phyloP scores from a whole-genome alignment of 2,888 invertebrate genomes.

The Erebia ligea region DNA sequence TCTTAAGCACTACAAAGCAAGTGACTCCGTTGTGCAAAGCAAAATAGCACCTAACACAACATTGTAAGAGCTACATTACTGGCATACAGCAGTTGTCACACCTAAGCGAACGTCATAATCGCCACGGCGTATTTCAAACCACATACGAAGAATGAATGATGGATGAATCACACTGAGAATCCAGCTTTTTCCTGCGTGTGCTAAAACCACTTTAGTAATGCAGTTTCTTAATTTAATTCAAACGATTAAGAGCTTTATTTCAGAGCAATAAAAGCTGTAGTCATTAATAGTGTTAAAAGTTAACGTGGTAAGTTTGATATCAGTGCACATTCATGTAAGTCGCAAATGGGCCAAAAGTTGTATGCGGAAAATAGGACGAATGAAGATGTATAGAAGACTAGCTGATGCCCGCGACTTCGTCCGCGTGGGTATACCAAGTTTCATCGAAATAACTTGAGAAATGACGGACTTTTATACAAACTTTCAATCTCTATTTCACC shows the following conservation, averaged over 20 bases:
- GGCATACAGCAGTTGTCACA: constrained; percentile 49
- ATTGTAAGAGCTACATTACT: constrained; percentile 50
- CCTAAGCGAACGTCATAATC: constrained; percentile 68
- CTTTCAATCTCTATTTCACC: too few relatives aligned
- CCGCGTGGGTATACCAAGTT: too few relatives aligned
- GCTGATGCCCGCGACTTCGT: too few relatives aligned
- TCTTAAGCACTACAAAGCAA: constrained; percentile 58
- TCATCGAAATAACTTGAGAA: too few relatives aligned
- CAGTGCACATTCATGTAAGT: constrained; percentile 64
- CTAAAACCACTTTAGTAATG: constrained; percentile 47
- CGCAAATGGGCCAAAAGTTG: constrained; percentile 74
- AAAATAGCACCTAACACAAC: constrained; percentile 59
- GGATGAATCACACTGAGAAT: constrained; percentile 72
- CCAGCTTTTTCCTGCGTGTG: constrained; percentile 67
- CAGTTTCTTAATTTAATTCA: constrained; percentile 33
- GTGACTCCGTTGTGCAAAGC: constrained; percentile 49
- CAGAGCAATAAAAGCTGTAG: constrained; percentile 15
- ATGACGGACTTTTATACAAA: too few relatives aligned
- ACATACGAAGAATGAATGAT: constrained; percentile 72
- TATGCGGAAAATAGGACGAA: constrained; percentile 61
- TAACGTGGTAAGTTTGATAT: constrained; percentile 54
- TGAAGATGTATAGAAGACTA: constrained; percentile 49
- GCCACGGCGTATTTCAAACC: constrained; percentile 75
- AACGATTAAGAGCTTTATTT: constrained; percentile 47
- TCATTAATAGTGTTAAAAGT: constrained; percentile 8